These are phyloP conservation scores for Cynopterus brachyotis DNA, from an alignment of 2,113 vertebrate species.

Conservation along the genomic window DNA sequence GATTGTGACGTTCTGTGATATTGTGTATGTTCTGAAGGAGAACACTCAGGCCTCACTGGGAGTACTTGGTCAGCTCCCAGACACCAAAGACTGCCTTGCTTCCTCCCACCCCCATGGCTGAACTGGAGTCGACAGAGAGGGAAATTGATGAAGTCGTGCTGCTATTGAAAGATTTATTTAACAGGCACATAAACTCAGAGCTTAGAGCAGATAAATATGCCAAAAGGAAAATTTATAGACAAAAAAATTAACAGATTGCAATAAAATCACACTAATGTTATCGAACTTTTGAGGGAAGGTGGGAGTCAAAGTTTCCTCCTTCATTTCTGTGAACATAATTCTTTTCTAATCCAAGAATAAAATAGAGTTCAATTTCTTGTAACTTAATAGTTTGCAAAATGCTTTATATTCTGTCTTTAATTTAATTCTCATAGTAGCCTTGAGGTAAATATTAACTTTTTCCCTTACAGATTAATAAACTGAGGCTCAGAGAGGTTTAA, in stretches of 20 bases:
- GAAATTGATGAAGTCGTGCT: neutral
- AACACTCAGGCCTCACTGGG: neutral
- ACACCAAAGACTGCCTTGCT: neutral
- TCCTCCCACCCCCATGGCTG: neutral
- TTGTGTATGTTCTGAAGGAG: too few species aligned
- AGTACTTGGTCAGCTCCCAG: neutral
- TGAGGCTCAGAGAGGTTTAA: neutral
- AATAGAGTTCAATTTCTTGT: neutral
- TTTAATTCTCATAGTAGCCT: neutral
- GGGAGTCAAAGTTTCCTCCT: neutral
- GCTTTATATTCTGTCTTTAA: neutral
- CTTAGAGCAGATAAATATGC: neutral
- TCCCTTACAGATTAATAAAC: neutral
- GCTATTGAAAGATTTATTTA: neutral
- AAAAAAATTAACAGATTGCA: neutral
- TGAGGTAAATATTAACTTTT: neutral
- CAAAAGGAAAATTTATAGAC: neutral
- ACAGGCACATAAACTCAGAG: neutral
- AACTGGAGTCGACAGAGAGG: neutral
- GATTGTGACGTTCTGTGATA: neutral
- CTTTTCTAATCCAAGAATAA: neutral
- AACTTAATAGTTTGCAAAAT: neutral
- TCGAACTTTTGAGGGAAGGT: neutral
- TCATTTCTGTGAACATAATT: neutral
- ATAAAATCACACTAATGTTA: neutral